Base-by-base conservation (phyloP, 35 echinoderm and acorn worm genomes). In the Patiria miniata region DNA sequence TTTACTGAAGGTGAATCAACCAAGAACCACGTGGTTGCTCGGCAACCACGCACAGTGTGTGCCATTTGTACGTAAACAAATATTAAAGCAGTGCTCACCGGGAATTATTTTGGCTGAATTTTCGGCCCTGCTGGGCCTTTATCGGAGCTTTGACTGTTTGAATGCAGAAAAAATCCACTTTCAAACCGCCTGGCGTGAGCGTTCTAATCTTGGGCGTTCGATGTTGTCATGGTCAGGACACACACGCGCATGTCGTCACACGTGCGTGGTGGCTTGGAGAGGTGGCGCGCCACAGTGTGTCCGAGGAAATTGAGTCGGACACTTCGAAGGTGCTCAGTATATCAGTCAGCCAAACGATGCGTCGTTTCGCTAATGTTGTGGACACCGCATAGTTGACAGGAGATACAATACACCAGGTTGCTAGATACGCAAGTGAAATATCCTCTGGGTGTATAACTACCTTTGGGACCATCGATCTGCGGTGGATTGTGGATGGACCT, bases 321-420 rank as follows among this genome's bases (percentile, higher is more conserved):
- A 52, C 61, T 78, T 30, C 68, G 19, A 8, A 87, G 52, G 44
- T 87, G 85, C 68, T 87, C 69, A 32, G 68, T 87, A 68, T 52
- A 39, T 8, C 69, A 15, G 42, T 87, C 85, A 28, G 85, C 85
- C 36, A 87, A 40, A 15, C 85, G 39, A n/a, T 69, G 36, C 54
- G 40, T 87, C 5, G 85, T 87, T 40, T 87, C 85, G 26, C 85
- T 44, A 5, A 87, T 87, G 55, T 87, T 79, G 7, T 78, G 23
- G 61, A 50, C 26, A 39, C 30, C 39, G 50, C 85, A 87, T 36
- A 5, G 68, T 16, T 65, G 39, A 34, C 85, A 87, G 19, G 68
- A 44, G 21, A 78, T 33, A 34, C n/a, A 65, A 52, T 87, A 87
- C 17, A 87, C 77, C 1, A 87, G 28, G 69, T 79, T 87, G 61